Conservation (phyloP, 2,888 invertebrate genomes). For the Catocala nupta region DNA sequence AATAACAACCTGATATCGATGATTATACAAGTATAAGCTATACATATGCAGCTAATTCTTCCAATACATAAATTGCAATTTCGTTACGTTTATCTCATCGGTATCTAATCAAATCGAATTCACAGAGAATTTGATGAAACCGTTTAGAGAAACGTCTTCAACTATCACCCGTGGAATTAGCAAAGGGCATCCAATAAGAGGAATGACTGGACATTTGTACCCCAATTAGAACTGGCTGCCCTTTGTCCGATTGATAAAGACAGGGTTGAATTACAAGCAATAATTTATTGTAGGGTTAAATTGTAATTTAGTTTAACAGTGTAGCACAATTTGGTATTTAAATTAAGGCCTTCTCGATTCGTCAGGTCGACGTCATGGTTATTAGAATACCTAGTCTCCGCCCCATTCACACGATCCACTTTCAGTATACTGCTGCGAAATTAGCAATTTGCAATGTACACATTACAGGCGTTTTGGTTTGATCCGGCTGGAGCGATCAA, state of each 20-base stretch:
- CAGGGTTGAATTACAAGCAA: constrained; percentile 41
- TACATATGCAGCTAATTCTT: too few relatives aligned
- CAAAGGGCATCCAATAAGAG: constrained; percentile 60
- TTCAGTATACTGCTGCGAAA: constrained; percentile 16
- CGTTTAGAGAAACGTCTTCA: constrained; percentile 35
- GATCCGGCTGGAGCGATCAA: neutral
- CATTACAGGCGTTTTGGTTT: constrained; percentile 23
- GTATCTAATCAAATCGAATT: constrained; percentile 38
- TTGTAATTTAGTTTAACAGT: constrained; percentile 23
- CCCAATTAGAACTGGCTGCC: constrained; percentile 55
- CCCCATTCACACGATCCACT: constrained; percentile 9
- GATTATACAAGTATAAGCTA: too few relatives aligned
- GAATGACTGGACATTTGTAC: constrained; percentile 64
- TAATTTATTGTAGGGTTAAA: constrained; percentile 48
- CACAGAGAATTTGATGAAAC: constrained; percentile 33
- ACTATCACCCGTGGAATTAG: constrained; percentile 55
- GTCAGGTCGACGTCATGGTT: constrained; percentile 1
- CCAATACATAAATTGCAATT: too few relatives aligned
- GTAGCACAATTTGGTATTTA: constrained; percentile 32
- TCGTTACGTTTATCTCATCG: constrained; percentile 12
- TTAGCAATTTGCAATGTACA: constrained; percentile 25
- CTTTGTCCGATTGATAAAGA: constrained; percentile 46
- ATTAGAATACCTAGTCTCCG: constrained; percentile 3
- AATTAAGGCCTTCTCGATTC: constrained; percentile 11
- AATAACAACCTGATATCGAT: too few relatives aligned